Evolutionary conservation across 2,888 invertebrate species (phyloP).

Genomic region (Tetragnatha montana): DNA sequence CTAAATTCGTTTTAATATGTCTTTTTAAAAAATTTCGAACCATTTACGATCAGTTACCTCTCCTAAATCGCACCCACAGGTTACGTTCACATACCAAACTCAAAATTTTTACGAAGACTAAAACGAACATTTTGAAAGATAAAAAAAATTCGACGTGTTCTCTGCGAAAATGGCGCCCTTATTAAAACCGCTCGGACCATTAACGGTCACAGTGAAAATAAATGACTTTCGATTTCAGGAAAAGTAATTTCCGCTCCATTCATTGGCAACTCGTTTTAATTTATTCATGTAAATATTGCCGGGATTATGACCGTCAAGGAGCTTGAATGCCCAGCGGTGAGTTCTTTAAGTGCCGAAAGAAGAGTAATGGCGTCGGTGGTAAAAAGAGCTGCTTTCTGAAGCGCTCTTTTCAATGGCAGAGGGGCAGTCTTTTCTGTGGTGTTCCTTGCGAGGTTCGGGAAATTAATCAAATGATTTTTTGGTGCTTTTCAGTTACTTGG

Average conservation of each 20-base stretch:
- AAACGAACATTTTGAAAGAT: no score
- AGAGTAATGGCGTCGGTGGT: background rate
- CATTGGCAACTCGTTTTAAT: background rate
- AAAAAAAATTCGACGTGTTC: background rate
- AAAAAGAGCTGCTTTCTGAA: background rate
- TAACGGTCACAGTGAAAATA: slow-evolving; percentile 4
- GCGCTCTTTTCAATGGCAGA: background rate
- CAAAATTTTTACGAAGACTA: no score
- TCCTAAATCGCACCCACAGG: background rate
- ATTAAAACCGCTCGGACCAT: background rate
- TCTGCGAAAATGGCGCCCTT: background rate
- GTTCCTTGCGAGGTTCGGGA: background rate
- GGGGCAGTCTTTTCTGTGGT: background rate
- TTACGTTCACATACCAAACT: background rate
- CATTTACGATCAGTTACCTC: background rate
- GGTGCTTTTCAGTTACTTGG: background rate
- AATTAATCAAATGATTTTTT: background rate
- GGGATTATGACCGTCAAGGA: background rate
- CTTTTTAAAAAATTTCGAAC: background rate
- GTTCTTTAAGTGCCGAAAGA: background rate
- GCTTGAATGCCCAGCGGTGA: background rate
- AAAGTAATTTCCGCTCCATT: slow-evolving; percentile 1
- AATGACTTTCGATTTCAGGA: slow-evolving; percentile 1
- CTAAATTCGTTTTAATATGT: background rate
- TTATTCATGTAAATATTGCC: background rate